These are phyloP conservation scores for Drepana arcuata DNA, from an alignment of 1,140 invertebrate genomes.

Conservation along the genomic window DNA sequence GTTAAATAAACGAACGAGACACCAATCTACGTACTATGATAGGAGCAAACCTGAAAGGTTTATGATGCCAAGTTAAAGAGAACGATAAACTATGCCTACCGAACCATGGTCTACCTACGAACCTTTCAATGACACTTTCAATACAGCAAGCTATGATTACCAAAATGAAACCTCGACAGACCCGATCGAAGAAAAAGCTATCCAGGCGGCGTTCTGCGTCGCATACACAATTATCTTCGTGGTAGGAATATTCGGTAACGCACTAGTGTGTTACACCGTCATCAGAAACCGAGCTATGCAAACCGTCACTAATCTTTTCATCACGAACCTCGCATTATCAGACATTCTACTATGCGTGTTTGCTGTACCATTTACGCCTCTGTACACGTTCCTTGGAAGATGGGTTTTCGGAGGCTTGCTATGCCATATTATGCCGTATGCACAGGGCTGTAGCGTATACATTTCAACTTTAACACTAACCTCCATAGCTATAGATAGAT, in stretches of 20 bases:
- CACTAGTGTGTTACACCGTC: conserved; percentile 94
- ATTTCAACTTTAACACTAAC: conserved; percentile 97
- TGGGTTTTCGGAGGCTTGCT: conserved; percentile 93
- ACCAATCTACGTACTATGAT: too few species aligned
- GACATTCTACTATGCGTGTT: conserved; percentile 94
- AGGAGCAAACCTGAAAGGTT: conserved; percentile 31
- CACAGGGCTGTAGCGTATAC: conserved; percentile 94
- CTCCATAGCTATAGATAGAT: conserved; percentile 96
- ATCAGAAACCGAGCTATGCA: conserved; percentile 94
- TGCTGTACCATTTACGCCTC: conserved; percentile 94
- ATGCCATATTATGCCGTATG: conserved; percentile 94
- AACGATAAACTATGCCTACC: conserved; percentile 44
- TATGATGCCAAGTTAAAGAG: conserved; percentile 45
- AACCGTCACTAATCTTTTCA: conserved; percentile 98
- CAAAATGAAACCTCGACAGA: conserved; percentile 39
- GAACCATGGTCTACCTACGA: conserved; percentile 35
- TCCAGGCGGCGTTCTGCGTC: conserved; percentile 86
- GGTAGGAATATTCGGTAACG: conserved; percentile 93
- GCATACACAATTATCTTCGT: conserved; percentile 91
- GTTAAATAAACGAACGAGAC: conserved; percentile 23
- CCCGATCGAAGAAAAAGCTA: conserved; percentile 76
- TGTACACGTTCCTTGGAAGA: conserved; percentile 90
- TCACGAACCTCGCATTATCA: conserved; percentile 95
- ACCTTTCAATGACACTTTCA: conserved; percentile 31
- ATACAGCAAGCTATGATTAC: conserved; percentile 16